Evolutionary conservation across 2,113 vertebrate species (phyloP).

Genomic region (Pycnonotus jocosus): DNA sequence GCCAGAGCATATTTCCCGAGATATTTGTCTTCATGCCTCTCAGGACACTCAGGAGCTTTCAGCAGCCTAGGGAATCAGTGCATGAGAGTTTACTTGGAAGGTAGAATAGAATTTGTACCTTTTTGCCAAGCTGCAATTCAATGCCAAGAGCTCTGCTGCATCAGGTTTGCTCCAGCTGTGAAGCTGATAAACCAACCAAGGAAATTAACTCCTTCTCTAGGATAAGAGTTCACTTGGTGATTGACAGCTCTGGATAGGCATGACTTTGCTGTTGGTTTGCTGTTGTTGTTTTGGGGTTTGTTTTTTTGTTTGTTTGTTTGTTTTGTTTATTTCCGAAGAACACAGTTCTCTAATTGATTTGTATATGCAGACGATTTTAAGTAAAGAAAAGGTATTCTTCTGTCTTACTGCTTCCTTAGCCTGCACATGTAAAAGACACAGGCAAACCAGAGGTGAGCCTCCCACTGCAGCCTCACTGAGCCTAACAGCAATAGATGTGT

Average conservation of each 20-base stretch:
- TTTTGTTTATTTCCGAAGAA: neutral
- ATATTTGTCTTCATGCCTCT: neutral
- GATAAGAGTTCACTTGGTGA: neutral
- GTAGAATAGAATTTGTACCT: neutral
- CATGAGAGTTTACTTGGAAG: neutral
- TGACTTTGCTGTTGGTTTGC: neutral
- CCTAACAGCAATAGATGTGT: neutral
- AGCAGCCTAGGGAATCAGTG: neutral
- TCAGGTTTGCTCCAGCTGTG: neutral
- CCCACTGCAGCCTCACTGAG: rapidly evolving
- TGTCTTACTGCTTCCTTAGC: neutral
- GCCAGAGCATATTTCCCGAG: neutral
- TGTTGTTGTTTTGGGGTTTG: neutral
- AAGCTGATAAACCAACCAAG: neutral
- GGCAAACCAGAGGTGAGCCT: neutral
- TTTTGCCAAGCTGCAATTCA: neutral
- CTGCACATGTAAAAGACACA: neutral
- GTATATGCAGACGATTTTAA: neutral
- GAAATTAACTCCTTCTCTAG: neutral
- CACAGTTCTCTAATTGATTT: neutral
- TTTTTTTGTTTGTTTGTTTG: neutral
- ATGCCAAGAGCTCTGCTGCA: neutral
- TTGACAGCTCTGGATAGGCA: neutral
- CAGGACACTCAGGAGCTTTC: neutral
- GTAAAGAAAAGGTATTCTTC: neutral